Percentiles rank a stretch among this genome's conserved stretches.
Evolutionary conservation across 2,888 invertebrate genomes (phyloP).

Genomic region (Watsonalla binaria): DNA sequence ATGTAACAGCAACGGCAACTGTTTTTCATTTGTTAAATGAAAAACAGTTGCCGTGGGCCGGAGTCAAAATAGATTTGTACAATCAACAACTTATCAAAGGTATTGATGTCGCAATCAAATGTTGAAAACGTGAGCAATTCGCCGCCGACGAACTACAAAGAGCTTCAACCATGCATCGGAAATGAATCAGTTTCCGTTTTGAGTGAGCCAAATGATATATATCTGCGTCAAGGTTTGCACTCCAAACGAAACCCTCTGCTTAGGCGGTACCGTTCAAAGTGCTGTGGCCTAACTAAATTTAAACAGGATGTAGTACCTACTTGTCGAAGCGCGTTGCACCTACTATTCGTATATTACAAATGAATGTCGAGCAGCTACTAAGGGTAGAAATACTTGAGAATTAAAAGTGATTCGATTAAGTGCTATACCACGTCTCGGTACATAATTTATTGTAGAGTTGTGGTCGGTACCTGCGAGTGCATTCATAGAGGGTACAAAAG

Average conservation of each 20-base stretch:
- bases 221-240: constrained; percentile 42
- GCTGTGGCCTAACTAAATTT: constrained; percentile 30
- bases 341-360: constrained; percentile 49
- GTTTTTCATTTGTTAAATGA: background rate
- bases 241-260: constrained; percentile 46
- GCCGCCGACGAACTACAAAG: constrained; percentile 72
- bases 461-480: constrained; percentile 12
- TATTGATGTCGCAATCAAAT: constrained; percentile 74
- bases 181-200: constrained; percentile 77
- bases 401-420: constrained; percentile 42
- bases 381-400: constrained; percentile 29
- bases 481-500: constrained; percentile 20
- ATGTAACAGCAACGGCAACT: no score
- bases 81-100: constrained; percentile 39
- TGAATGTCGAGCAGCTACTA: constrained; percentile 39
- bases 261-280: constrained; percentile 40
- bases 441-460: background rate
- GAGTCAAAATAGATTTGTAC: constrained; percentile 7
- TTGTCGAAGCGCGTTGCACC: constrained; percentile 44
- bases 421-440: constrained; percentile 8
- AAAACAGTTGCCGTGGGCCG: no score
- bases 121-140: constrained; percentile 74
- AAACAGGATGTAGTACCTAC: constrained; percentile 44
- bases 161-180: constrained; percentile 75
- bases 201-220: constrained; percentile 69